Base-by-base conservation (phyloP, 2,888 invertebrate species). In the Pyrgus malvae region DNA sequence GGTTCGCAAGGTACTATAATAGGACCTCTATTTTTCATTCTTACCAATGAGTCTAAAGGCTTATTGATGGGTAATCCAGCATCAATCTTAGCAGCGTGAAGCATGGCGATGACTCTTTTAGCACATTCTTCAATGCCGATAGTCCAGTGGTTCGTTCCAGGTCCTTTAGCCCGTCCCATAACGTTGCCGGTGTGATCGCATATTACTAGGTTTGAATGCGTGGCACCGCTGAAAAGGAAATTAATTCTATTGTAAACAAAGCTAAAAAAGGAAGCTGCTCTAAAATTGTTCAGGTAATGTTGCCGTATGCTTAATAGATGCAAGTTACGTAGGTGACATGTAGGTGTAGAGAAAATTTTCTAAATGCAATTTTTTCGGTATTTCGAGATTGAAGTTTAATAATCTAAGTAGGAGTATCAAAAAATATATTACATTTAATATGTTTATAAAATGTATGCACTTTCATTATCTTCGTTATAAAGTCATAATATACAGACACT, bases 101-200 rank as follows among this genome's bases (percentile, higher is more conserved):
- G 91, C 93, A 98, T 95, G 3, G 91, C 91, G 23, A 93, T 92
- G 49, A 98, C 93, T 55, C 96, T 92, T 46, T 91, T 91, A 6
- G 94, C 92, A 64, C 96, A 95, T 79, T 95, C 96, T 1, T 94
- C 93, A 74, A 96, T 94, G 1, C 97, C 97, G n/a, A 95, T 81
- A 65, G 94, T 93, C 94, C 95, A 96, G 73, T 96, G 95, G 83
- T 97, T 97, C 38, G 96, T 96, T 27, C 94, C 93, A 3, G 93
- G 93, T 0, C 96, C 96, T 56, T 92, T 91, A 37, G 93, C 88
- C 64, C 90, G 91, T 1, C 93, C 92, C 31, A 97, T 73, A 44
- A 94, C 92, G 41, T 92, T 86, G 5, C 97, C 98, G 21, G 91
- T 83, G 23, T 92, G 92, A 71, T 96, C 92, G 70, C 95, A 92